These are phyloP conservation scores for Beaufortia kweichowensis DNA, from an alignment of 2,113 vertebrate genomes.

Conservation along the genomic window DNA sequence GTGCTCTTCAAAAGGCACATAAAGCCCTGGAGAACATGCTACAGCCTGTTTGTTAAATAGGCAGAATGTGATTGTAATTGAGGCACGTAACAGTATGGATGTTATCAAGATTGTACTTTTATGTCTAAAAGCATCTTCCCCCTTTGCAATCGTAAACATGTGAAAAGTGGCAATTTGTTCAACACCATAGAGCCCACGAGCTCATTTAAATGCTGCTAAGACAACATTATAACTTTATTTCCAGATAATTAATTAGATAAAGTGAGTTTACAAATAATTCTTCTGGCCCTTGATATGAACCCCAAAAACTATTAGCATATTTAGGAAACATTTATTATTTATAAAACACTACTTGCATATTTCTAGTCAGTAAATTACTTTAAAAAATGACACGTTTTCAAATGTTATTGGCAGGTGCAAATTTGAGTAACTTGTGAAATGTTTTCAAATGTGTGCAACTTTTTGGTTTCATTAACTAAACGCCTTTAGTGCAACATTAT, in stretches of 20 bases:
- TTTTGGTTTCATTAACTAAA: too few relatives aligned
- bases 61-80: slow-evolving; percentile 3
- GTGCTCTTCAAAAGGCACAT: background rate
- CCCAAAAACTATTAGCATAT: slow-evolving; percentile 56
- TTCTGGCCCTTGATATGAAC: slow-evolving; percentile 36
- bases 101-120: slow-evolving; percentile 43
- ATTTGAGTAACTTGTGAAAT: too few relatives aligned
- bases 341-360: too few relatives aligned
- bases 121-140: slow-evolving; percentile 14
- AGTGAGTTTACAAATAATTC: slow-evolving; percentile 53
- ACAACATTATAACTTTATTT: slow-evolving; percentile 49
- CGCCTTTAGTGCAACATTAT: too few relatives aligned
- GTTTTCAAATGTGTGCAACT: too few relatives aligned
- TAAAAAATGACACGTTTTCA: too few relatives aligned
- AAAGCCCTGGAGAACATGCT: background rate
- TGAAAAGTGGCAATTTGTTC: slow-evolving; percentile 31
- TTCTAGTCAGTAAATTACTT: too few relatives aligned
- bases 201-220: slow-evolving; percentile 49
- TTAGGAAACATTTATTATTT: too few relatives aligned
- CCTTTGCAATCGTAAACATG: slow-evolving; percentile 33
- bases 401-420: too few relatives aligned
- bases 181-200: slow-evolving; percentile 31
- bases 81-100: slow-evolving; percentile 24
- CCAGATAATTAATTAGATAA: slow-evolving; percentile 57
- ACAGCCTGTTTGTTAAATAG: slow-evolving; percentile 31